Percentiles rank a stretch among this genome's conserved stretches.
Conservation (phyloP, 2,797 vertebrate species). For the Remorina albescens region DNA sequence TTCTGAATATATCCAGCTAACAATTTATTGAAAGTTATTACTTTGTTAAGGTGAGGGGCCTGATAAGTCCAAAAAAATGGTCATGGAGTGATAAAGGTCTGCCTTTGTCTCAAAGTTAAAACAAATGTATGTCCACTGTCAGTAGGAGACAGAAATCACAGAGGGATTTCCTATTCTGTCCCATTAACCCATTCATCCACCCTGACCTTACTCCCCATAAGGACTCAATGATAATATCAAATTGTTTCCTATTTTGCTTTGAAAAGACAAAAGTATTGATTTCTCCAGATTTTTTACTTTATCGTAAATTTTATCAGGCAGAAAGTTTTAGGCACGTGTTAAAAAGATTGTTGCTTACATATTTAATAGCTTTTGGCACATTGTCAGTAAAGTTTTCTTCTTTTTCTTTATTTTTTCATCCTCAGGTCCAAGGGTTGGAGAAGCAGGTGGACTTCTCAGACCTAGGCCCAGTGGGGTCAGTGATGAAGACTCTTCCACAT, state of each 20-base stretch:
- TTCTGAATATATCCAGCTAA: no score
- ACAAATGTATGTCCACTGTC: background rate
- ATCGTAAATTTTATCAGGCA: background rate
- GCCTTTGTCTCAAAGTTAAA: background rate
- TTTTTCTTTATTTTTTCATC: slow-evolving; percentile 25
- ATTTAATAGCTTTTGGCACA: background rate
- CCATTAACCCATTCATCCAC: background rate
- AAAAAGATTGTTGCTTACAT: background rate
- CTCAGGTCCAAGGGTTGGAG: slow-evolving; percentile 88
- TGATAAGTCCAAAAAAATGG: background rate
- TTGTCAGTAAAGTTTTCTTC: slow-evolving; percentile 8
- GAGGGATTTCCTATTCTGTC: background rate
- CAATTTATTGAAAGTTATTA: background rate
- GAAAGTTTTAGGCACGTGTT: background rate
- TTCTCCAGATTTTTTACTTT: background rate
- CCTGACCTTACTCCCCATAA: background rate
- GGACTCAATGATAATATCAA: background rate
- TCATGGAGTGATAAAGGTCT: background rate
- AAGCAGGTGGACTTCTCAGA: slow-evolving; percentile 90
- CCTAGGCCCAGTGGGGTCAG: slow-evolving; percentile 83
- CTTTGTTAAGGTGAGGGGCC: background rate
- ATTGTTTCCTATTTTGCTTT: background rate
- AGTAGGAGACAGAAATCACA: background rate
- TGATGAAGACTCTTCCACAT: slow-evolving; percentile 85
- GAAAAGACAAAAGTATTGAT: background rate